Evolutionary conservation across 2,888 invertebrate genomes (phyloP), one percentile per base, ranked within the genome.

Genomic region (Phalera bucephala): DNA sequence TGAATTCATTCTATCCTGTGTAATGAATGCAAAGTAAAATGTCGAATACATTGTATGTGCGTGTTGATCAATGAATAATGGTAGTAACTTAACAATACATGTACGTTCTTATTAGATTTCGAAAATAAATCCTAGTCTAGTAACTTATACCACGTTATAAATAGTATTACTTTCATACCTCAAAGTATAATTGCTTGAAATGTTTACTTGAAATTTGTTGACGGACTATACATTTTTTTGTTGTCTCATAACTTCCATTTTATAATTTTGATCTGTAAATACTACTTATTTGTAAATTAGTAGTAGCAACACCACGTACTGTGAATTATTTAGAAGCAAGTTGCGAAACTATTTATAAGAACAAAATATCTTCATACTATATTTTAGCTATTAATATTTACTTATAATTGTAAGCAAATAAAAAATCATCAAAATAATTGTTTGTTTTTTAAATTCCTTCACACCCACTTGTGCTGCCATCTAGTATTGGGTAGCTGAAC

Each of bases 401-500:
- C 52, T 43, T 64, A 45, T 45, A 45, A 47, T 30, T 51, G 33
- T 58, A 62, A 61, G 52, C 31, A 62, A 71, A 59, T 69, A 64
- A 71, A 71, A 45, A 64, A 62, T 54, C 51, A 59, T 57, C 55
- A 48, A 45, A 31, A 31, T 27, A 30, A 25, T 40, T 17, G 36
- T 45, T 53, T 52, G 30, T 36, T 53, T 52, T 34, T 13, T 19
- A 9, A 9, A 7, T 21, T 6, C 17, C 15, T 20, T 21, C 9
- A 9, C 0, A 14, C 15, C n/a, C 7, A 5, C 3, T 21, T 1
- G 33, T 20, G 19, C n/a, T 61, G 72, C 70, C 79, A 80, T 75
- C 83, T 82, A 70, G 57, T 41, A 47, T 25, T 36, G 55, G 72
- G 51, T 79, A 77, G 79, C 48, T 26, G 22, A 40, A 58, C 41